Conservation (phyloP, 2,113 vertebrate species). For the Chiloscyllium plagiosum region DNA sequence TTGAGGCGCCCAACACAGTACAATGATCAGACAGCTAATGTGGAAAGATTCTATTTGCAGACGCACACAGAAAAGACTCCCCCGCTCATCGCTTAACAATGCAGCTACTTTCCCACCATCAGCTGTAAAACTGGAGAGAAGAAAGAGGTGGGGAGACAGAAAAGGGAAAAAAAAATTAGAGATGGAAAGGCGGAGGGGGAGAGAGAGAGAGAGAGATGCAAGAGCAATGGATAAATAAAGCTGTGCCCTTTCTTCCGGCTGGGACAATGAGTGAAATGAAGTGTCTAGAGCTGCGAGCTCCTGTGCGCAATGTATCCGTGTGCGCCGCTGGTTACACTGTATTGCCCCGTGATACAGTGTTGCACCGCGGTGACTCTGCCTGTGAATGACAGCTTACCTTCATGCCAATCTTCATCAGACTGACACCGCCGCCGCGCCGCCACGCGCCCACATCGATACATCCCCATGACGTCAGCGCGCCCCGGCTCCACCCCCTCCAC, state of each 20-base stretch:
- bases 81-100: conserved; percentile 28
- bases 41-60: conserved; percentile 13
- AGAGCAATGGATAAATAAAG: not conserved
- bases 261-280: conserved; percentile 27
- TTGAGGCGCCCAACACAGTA: not conserved
- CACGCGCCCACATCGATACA: conserved; percentile 35
- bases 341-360: conserved; percentile 35
- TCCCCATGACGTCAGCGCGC: conserved; percentile 28
- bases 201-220: not conserved
- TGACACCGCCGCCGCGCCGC: conserved; percentile 25
- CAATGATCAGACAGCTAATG: conserved; percentile 3
- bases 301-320: conserved; percentile 25
- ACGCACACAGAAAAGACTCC: not conserved
- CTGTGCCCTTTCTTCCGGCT: conserved; percentile 29
- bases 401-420: conserved; percentile 36
- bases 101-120: conserved; percentile 1
- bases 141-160: not conserved
- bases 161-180: not conserved
- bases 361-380: conserved; percentile 34
- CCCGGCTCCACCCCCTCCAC: not conserved
- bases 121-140: not conserved
- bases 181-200: not conserved
- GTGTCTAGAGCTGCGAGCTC: not conserved
- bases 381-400: conserved; percentile 36
- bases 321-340: conserved; percentile 30